phyloP scores from a whole-genome alignment of 1,140 invertebrate genomes.

The Pollicipes pollicipes region DNA sequence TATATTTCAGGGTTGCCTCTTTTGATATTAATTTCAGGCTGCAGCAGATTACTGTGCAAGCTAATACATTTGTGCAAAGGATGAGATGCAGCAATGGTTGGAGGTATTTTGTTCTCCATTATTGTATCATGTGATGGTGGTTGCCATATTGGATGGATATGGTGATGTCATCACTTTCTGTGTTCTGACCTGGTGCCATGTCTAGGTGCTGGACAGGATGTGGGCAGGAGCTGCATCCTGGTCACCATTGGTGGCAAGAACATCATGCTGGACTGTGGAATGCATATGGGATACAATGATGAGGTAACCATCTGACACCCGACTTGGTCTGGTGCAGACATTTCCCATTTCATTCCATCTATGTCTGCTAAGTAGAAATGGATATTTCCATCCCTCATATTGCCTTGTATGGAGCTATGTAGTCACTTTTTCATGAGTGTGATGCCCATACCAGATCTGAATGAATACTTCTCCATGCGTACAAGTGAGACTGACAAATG shows the following conservation, averaged over 20 bases:
- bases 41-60: too few relatives aligned
- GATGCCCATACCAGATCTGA: too few relatives aligned
- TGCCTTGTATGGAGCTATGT: too few relatives aligned
- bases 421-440: too few relatives aligned
- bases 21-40: too few relatives aligned
- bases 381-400: slow-evolving; percentile 2
- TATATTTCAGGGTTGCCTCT: too few relatives aligned
- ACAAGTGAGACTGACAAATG: too few relatives aligned
- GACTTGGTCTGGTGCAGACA: not conserved
- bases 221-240: slow-evolving; percentile 92
- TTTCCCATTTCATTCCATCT: not conserved
- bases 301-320: not conserved
- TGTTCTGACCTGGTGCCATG: slow-evolving; percentile 6
- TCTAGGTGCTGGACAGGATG: slow-evolving; percentile 78
- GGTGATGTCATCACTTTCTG: not conserved
- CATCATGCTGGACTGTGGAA: slow-evolving; percentile 99
- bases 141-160: slow-evolving; percentile 3
- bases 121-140: slow-evolving; percentile 8
- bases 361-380: slow-evolving; percentile 7
- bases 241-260: slow-evolving; percentile 94
- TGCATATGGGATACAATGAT: slow-evolving; percentile 99
- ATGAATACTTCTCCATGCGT: too few relatives aligned
- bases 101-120: not conserved
- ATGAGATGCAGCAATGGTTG: not conserved
- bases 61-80: not conserved